phyloP scores from a whole-genome alignment of 2,797 vertebrate genomes.

The Clamator glandarius region DNA sequence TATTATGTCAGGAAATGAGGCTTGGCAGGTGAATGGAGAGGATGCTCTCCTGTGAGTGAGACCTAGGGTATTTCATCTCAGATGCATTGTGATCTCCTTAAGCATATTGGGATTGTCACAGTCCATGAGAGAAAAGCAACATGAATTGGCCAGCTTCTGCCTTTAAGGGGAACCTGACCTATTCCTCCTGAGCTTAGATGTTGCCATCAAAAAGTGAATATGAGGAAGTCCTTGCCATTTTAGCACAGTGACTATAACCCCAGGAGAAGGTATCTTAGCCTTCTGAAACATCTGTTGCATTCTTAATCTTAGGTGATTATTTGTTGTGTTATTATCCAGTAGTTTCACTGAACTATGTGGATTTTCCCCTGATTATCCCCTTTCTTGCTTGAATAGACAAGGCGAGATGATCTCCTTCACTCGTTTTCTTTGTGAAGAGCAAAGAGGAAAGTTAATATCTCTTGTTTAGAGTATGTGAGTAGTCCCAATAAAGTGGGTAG shows the following conservation, averaged over 20 bases:
- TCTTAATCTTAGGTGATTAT: neutral
- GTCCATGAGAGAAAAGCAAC: neutral
- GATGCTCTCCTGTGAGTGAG: neutral
- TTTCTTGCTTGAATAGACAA: neutral
- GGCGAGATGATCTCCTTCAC: neutral
- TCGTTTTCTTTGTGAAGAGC: neutral
- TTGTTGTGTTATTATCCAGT: neutral
- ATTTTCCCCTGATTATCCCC: neutral
- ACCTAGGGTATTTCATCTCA: neutral
- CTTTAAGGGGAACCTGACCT: neutral
- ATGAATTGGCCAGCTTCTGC: neutral
- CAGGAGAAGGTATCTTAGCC: neutral
- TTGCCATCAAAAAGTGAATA: neutral
- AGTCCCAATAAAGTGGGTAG: neutral
- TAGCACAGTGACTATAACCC: neutral
- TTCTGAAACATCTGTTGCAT: neutral
- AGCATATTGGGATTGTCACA: neutral
- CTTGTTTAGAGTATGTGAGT: neutral
- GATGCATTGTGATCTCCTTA: neutral
- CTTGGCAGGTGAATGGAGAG: neutral
- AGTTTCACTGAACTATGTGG: neutral
- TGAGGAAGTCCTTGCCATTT: neutral
- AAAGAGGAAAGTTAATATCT: neutral
- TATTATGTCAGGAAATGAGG: neutral
- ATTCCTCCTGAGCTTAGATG: neutral